A percentile compares a stretch with the other conserved stretches of the same genome.
Conservation (phyloP, 2,888 invertebrate species). For the Acrobasis repandana region DNA sequence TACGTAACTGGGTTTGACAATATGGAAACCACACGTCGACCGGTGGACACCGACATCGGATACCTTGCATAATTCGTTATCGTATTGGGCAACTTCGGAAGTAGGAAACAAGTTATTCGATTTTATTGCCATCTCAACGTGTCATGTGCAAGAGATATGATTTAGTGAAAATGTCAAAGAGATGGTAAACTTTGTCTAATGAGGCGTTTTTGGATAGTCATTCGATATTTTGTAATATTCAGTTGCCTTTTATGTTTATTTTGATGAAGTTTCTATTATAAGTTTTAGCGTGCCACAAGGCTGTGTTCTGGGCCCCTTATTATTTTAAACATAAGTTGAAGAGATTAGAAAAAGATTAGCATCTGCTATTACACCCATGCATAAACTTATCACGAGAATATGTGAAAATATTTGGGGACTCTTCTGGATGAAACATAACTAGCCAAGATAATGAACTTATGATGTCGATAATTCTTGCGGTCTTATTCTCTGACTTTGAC, state of each 20-base stretch:
- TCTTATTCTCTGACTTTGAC: no score
- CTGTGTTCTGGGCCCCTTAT: neutral
- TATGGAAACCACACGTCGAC: conserved; percentile 6
- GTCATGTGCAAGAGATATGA: conserved; percentile 8
- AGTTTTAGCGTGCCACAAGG: neutral
- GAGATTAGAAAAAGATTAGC: no score
- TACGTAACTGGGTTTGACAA: conserved; percentile 9
- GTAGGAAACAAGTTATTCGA: conserved; percentile 18
- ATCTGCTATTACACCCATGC: no score
- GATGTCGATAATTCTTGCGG: no score
- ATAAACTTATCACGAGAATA: no score
- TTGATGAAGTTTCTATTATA: no score
- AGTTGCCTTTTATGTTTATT: neutral
- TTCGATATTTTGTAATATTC: neutral
- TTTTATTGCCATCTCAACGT: conserved; percentile 3
- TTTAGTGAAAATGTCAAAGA: conserved; percentile 3
- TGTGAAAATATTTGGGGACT: no score
- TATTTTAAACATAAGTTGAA: neutral
- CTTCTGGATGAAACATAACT: no score
- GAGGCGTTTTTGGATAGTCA: neutral
- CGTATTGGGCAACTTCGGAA: conserved; percentile 21
- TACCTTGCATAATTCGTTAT: conserved; percentile 21
- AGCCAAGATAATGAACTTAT: no score
- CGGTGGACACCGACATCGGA: neutral
- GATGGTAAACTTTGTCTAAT: neutral